These are phyloP conservation scores for Spodoptera litura DNA, from an alignment of 1,140 invertebrate species.

Conservation along the genomic window DNA sequence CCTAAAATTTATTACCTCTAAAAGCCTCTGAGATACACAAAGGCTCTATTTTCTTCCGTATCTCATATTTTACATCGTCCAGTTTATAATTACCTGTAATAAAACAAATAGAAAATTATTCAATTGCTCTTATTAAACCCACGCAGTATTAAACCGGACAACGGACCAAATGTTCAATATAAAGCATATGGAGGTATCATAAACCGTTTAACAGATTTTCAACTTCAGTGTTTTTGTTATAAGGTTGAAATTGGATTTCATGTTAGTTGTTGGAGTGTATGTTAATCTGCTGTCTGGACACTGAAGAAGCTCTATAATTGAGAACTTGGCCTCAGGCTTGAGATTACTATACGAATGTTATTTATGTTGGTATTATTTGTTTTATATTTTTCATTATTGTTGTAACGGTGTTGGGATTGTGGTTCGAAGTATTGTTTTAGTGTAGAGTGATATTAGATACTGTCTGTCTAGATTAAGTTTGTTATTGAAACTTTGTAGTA, in stretches of 20 bases:
- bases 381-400: constrained; percentile 41
- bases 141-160: constrained; percentile 24
- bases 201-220: too few species aligned
- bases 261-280: too few species aligned
- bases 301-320: constrained; percentile 50
- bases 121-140: constrained; percentile 39
- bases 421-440: constrained; percentile 13
- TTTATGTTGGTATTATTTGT: constrained; percentile 37
- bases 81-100: constrained; percentile 19
- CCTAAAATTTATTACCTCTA: background rate
- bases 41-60: background rate
- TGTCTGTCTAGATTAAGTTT: background rate
- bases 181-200: background rate
- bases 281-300: background rate
- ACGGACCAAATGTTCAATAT: constrained; percentile 7
- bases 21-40: background rate
- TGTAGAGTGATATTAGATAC: constrained; percentile 2
- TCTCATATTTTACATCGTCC: constrained; percentile 1
- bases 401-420: constrained; percentile 35
- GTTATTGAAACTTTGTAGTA: background rate
- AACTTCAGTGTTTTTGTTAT: too few species aligned
- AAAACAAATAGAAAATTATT: constrained; percentile 32
- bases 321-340: constrained; percentile 37
- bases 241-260: too few species aligned
- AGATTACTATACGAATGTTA: constrained; percentile 31